phyloP scores from a whole-genome alignment of 2,888 invertebrate genomes.

The Oxyteleia sp. region DNA sequence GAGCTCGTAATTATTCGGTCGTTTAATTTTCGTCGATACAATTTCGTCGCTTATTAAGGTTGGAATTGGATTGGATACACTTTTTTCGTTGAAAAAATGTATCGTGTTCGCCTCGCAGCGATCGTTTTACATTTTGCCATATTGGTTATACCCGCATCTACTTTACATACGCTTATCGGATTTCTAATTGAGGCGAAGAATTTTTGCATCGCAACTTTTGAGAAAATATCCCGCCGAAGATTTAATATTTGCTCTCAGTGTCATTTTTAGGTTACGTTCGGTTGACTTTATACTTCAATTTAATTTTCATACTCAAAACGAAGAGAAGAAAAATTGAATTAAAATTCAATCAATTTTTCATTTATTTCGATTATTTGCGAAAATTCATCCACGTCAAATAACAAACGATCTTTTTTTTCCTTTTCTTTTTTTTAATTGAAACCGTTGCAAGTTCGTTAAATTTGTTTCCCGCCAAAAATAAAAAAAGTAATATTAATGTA shows the following conservation, averaged over 20 bases:
- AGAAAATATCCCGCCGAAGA: constrained; percentile 43
- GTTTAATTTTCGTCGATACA: constrained; percentile 16
- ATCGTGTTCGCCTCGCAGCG: constrained; percentile 57
- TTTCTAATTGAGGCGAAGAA: constrained; percentile 66
- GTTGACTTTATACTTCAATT: neutral
- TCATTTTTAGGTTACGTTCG: neutral
- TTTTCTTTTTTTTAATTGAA: no score
- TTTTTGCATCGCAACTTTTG: constrained; percentile 52
- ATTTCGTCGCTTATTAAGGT: constrained; percentile 9
- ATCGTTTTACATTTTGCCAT: constrained; percentile 67
- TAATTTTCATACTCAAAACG: no score
- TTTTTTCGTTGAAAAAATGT: constrained; percentile 63
- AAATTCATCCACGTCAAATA: no score
- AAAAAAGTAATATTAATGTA: no score
- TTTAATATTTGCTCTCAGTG: neutral
- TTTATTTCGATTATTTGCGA: no score
- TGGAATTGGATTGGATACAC: constrained; percentile 37
- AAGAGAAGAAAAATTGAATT: no score
- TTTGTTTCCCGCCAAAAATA: no score
- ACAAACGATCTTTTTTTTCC: no score
- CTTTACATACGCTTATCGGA: constrained; percentile 65
- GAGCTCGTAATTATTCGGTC: neutral
- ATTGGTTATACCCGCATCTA: constrained; percentile 66
- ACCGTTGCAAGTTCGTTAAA: no score
- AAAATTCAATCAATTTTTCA: no score